Conservation (phyloP, 2,888 invertebrate species). For the Cryptus armator region DNA sequence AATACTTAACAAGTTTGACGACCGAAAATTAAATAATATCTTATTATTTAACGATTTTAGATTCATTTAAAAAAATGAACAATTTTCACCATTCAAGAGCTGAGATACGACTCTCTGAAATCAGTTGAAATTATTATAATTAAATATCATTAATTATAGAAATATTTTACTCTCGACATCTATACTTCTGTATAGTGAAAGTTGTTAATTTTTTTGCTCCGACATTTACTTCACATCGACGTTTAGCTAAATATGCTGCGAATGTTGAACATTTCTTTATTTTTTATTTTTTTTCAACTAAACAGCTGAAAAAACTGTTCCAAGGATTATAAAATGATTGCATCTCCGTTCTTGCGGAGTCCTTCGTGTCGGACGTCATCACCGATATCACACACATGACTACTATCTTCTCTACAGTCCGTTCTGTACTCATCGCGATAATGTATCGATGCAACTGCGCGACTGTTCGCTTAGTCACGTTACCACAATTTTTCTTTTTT, state of each 20-base stretch:
- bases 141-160: background rate
- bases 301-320: background rate
- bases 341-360: background rate
- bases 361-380: background rate
- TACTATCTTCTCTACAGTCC: background rate
- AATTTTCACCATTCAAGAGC: background rate
- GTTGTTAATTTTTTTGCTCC: background rate
- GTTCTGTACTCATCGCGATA: background rate
- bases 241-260: background rate
- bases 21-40: no score
- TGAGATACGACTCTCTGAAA: background rate
- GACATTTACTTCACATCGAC: background rate
- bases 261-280: background rate
- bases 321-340: background rate
- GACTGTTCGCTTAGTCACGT: background rate
- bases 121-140: background rate
- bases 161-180: background rate
- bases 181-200: background rate
- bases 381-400: background rate
- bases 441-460: constrained; percentile 6
- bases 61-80: no score
- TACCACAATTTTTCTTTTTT: background rate
- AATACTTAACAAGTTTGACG: no score
- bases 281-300: constrained; percentile 4
- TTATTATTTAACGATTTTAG: no score